Conservation (phyloP, 2,113 vertebrate genomes). For the Jaculus jaculus region DNA sequence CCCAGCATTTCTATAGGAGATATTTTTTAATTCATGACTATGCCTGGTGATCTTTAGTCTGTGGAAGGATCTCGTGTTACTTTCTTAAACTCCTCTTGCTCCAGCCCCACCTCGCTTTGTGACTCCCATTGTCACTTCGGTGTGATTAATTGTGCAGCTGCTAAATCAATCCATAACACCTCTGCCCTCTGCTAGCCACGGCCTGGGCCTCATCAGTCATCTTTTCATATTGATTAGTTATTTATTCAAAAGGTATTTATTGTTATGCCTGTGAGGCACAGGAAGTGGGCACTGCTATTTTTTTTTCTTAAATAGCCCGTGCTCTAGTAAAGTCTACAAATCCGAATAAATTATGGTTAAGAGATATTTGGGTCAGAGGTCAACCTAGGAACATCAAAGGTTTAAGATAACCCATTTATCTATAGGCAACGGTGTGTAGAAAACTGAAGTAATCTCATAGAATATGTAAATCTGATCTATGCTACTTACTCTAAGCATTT, state of each 20-base stretch:
- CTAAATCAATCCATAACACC: not conserved
- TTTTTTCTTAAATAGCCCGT: not conserved
- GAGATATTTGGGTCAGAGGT: slow-evolving; percentile 4
- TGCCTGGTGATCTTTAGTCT: not conserved
- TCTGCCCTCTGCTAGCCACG: not conserved
- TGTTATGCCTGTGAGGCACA: not conserved
- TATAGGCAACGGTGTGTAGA: not conserved
- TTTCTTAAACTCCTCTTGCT: not conserved
- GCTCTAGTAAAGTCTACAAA: slow-evolving; percentile 6
- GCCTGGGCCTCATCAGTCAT: not conserved
- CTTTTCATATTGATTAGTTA: slow-evolving; percentile 23
- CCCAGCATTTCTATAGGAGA: not conserved
- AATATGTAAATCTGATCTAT: not conserved
- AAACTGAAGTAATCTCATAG: not conserved
- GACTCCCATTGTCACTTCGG: not conserved
- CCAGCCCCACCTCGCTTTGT: not conserved
- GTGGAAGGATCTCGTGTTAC: not conserved
- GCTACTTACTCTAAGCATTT: not conserved
- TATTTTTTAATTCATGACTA: not conserved
- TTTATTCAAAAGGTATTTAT: slow-evolving; percentile 32
- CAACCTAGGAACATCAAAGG: not conserved
- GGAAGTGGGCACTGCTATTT: not conserved
- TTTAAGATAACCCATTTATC: not conserved
- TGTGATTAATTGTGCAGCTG: not conserved
- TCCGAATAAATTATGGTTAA: not conserved